phyloP scores from a whole-genome alignment of 2,797 vertebrate species.

The Salmo trutta region DNA sequence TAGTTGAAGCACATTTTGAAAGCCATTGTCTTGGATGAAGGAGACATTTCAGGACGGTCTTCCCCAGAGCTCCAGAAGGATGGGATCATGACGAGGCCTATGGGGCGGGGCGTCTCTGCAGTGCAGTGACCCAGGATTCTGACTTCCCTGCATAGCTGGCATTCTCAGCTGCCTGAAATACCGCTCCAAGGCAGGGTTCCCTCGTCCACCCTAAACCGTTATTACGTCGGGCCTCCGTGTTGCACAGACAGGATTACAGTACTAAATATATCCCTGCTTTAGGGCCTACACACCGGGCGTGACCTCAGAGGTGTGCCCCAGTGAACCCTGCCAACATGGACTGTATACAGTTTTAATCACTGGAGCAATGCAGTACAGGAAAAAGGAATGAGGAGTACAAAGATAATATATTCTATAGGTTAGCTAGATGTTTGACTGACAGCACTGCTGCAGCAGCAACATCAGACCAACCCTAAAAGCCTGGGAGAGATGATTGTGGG shows the following conservation, averaged over 20 bases:
- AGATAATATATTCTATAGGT: not conserved
- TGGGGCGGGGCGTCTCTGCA: not conserved
- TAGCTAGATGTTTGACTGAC: not conserved
- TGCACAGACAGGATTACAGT: not conserved
- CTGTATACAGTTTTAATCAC: not conserved
- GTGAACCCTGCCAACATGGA: not conserved
- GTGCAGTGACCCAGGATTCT: conserved; percentile 11
- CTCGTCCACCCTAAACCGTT: not conserved
- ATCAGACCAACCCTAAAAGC: not conserved
- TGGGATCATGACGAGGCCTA: not conserved
- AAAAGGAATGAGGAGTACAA: not conserved
- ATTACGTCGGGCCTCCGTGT: conserved; percentile 8
- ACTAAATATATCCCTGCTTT: conserved; percentile 21
- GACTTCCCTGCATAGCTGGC: conserved; percentile 15
- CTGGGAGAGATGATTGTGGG: not conserved
- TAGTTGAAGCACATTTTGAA: not conserved
- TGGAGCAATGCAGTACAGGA: not conserved
- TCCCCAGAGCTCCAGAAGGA: not conserved
- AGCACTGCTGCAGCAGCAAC: not conserved
- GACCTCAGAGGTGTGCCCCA: conserved; percentile 11
- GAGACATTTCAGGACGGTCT: not conserved
- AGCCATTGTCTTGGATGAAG: not conserved
- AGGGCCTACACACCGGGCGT: not conserved
- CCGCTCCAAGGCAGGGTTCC: not conserved
- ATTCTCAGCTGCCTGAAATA: conserved; percentile 2